These are phyloP conservation scores for Hedya salicella DNA, from an alignment of 2,888 invertebrate genomes.

Conservation along the genomic window DNA sequence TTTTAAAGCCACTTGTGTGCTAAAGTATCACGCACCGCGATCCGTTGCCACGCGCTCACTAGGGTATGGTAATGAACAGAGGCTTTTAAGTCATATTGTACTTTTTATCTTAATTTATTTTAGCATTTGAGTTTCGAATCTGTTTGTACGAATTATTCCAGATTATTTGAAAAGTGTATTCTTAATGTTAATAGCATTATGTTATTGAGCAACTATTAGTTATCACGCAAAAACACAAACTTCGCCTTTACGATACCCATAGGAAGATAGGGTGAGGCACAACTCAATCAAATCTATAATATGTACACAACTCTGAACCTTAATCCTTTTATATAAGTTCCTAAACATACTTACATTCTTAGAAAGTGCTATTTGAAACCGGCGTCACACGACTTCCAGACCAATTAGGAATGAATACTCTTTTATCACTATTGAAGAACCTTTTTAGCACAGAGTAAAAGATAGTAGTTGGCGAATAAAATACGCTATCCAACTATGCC, in stretches of 20 bases:
- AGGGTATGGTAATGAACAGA: no score
- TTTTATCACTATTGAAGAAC: conserved; percentile 8
- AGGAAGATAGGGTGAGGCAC: background rate
- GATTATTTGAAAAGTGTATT: no score
- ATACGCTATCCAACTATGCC: no score
- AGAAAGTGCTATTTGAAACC: conserved; percentile 16
- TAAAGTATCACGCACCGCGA: no score
- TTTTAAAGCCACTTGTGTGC: no score
- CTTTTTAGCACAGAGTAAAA: conserved; percentile 8
- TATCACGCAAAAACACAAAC: conserved; percentile 10
- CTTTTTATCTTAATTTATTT: no score
- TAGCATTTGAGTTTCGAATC: no score
- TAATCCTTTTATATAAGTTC: background rate
- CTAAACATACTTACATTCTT: background rate
- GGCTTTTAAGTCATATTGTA: no score
- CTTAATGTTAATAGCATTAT: background rate
- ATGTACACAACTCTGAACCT: background rate
- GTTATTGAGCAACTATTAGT: background rate
- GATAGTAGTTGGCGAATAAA: no score
- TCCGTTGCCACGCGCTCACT: no score
- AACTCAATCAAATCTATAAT: background rate
- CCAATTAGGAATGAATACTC: conserved; percentile 29
- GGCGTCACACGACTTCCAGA: conserved; percentile 16
- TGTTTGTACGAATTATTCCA: no score
- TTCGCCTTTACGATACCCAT: conserved; percentile 10